Conservation (phyloP, 2,113 vertebrate species). For the Picathartes gymnocephalus region DNA sequence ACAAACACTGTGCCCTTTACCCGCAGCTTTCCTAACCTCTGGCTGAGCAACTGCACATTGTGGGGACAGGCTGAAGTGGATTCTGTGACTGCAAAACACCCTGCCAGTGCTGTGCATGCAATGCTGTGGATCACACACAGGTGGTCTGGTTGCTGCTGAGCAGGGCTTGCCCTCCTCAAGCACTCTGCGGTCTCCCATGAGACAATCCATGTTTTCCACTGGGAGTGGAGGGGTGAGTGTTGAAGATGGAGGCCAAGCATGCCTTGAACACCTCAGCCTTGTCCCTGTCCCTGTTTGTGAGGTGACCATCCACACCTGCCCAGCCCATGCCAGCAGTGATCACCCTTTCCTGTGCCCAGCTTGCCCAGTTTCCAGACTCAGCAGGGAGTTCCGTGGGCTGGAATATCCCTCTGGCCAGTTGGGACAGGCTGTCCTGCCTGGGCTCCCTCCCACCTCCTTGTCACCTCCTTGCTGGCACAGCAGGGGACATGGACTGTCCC, state of each 20-base stretch:
- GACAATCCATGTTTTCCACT: neutral
- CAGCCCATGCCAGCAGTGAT: neutral
- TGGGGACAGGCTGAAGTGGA: neutral
- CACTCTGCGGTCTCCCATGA: neutral
- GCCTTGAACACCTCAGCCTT: neutral
- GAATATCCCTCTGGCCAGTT: neutral
- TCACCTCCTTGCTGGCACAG: neutral
- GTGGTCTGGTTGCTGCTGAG: neutral
- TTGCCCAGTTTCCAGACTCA: neutral
- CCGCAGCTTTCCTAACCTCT: neutral
- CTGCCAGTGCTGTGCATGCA: neutral
- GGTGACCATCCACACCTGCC: neutral
- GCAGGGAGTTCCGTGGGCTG: neutral
- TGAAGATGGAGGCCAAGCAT: neutral
- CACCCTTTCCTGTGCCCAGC: neutral
- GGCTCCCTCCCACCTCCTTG: neutral
- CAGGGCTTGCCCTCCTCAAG: neutral
- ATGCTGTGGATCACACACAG: fast-evolving
- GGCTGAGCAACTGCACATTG: fast-evolving
- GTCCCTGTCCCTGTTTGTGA: neutral
- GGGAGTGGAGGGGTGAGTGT: neutral
- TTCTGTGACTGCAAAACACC: neutral
- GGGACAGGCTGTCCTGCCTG: neutral
- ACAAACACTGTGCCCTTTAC: neutral
- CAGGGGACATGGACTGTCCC: neutral